Conservation (phyloP, 2,888 invertebrate genomes). For the Gymnosoma rotundatum region DNA sequence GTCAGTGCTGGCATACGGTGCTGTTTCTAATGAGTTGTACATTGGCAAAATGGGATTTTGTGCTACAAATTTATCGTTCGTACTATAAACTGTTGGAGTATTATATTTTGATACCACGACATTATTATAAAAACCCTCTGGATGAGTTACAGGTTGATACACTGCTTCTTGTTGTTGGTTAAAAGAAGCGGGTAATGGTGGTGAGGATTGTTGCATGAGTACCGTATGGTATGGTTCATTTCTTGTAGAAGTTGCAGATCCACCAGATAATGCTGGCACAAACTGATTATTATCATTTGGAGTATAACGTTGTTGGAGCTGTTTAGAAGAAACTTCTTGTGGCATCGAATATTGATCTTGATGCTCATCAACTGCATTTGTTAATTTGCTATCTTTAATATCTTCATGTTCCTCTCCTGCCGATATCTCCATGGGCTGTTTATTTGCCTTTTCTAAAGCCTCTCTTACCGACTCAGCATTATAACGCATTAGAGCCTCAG, state of each 20-base stretch:
- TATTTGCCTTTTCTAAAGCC: conserved; percentile 76
- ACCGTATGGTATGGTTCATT: neutral
- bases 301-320: too few relatives aligned
- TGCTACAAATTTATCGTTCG: conserved; percentile 16
- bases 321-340: too few relatives aligned
- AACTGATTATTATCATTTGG: too few relatives aligned
- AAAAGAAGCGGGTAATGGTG: neutral
- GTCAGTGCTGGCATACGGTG: conserved; percentile 32
- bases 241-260: neutral
- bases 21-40: conserved; percentile 31
- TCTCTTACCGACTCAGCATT: conserved; percentile 79
- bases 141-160: neutral
- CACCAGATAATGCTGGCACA: neutral
- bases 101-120: conserved; percentile 32
- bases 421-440: conserved; percentile 76
- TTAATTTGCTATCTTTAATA: neutral
- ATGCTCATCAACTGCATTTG: conserved; percentile 29
- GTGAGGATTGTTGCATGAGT: conserved; percentile 16
- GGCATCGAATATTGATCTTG: neutral
- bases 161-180: neutral
- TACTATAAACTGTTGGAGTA: conserved; percentile 1
- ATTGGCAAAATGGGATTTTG: conserved; percentile 46
- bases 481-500: conserved; percentile 79
- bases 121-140: conserved; percentile 11
- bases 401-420: conserved; percentile 52